phyloP scores from a whole-genome alignment of 2,113 vertebrate species.

The Paradoxurus hermaphroditus region DNA sequence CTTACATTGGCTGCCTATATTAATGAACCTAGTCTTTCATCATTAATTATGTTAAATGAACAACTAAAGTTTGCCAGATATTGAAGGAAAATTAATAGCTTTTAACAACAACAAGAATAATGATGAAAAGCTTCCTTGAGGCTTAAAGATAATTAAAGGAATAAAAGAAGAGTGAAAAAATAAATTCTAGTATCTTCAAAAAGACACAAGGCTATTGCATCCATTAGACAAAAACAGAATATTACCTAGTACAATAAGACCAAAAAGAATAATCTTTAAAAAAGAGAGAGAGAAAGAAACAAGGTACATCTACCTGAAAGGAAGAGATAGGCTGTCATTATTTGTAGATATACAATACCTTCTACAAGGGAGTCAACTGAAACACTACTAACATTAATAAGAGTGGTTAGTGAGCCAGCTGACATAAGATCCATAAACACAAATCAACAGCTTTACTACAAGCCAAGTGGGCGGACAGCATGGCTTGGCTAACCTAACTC shows the following conservation, averaged over 20 bases:
- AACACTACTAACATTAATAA: conserved; percentile 24
- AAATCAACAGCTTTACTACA: not conserved
- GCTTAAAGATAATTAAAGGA: not conserved
- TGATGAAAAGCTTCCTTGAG: not conserved
- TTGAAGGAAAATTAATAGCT: conserved; percentile 24
- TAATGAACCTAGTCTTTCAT: not conserved
- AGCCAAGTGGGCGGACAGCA: not conserved
- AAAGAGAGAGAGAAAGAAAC: not conserved
- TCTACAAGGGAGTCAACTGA: not conserved
- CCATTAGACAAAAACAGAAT: conserved; percentile 4
- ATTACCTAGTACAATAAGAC: not conserved
- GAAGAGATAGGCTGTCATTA: not conserved
- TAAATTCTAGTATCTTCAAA: conserved; percentile 17
- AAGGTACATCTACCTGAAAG: not conserved
- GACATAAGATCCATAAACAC: not conserved
- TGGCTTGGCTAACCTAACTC: not conserved
- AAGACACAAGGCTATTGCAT: not conserved
- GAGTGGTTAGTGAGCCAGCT: not conserved
- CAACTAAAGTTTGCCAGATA: not conserved
- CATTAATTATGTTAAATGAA: conserved; percentile 24
- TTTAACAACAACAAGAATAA: conserved; percentile 14
- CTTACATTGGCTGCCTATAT: not conserved
- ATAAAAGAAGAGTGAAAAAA: not conserved
- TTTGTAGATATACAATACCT: not conserved
- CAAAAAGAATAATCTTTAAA: not conserved